Evolutionary conservation across 2,888 invertebrate species (phyloP).

Genomic region (Andrena marginata): DNA sequence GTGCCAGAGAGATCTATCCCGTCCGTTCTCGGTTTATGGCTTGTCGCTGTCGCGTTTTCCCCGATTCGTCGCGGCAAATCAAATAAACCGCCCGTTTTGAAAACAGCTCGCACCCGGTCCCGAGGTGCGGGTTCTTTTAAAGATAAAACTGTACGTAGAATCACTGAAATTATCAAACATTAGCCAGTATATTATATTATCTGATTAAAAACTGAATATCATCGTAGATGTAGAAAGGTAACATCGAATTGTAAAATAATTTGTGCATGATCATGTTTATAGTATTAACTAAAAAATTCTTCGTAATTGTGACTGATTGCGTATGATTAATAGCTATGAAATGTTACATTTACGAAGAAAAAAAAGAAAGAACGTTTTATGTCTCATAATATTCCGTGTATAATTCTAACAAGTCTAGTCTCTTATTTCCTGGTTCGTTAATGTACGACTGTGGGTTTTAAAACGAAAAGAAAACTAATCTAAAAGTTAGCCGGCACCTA

Average conservation of each 20-base stretch:
- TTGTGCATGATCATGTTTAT: slow-evolving; percentile 38
- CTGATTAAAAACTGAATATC: slow-evolving; percentile 12
- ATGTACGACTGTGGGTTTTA: neutral
- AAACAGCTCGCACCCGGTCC: too few species aligned
- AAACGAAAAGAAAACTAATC: slow-evolving; percentile 9
- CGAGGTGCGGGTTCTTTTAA: neutral
- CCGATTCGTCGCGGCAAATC: too few species aligned
- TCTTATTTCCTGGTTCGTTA: slow-evolving; percentile 36
- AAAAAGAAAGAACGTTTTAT: slow-evolving; percentile 10
- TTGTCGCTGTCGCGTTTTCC: too few species aligned
- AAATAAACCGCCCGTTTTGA: too few species aligned
- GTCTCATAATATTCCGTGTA: slow-evolving; percentile 18
- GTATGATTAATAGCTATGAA: slow-evolving; percentile 28
- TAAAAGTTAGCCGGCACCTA: neutral
- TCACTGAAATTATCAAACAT: slow-evolving; percentile 4
- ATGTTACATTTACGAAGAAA: slow-evolving; percentile 37
- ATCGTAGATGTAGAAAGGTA: slow-evolving; percentile 27
- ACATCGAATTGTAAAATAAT: slow-evolving; percentile 39
- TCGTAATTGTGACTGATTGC: slow-evolving; percentile 8
- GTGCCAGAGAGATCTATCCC: too few species aligned
- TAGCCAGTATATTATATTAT: neutral
- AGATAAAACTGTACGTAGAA: neutral
- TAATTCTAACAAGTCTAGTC: slow-evolving; percentile 20
- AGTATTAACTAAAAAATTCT: slow-evolving; percentile 36
- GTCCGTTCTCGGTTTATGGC: too few species aligned